Evolutionary conservation across 1,140 invertebrate genomes (phyloP).

Genomic region (Neomicropteryx cornuta): DNA sequence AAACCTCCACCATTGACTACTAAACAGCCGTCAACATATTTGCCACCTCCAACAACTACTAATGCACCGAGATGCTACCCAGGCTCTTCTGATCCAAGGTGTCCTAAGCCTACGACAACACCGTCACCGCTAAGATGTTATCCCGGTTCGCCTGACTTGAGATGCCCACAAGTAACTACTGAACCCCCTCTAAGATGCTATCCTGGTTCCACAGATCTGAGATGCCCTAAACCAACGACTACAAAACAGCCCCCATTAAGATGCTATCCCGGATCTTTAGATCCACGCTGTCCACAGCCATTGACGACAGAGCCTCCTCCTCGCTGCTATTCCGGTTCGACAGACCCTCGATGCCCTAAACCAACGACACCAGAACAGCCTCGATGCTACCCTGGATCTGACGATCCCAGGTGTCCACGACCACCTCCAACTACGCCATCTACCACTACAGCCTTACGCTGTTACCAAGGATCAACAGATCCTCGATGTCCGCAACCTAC

Average conservation of each 20-base stretch:
- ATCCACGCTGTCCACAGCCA: conserved; percentile 15
- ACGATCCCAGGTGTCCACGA: conserved; percentile 21
- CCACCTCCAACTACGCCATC: conserved; percentile 8
- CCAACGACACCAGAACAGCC: conserved; percentile 12
- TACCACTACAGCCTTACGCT: conserved; percentile 7
- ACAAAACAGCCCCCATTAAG: conserved; percentile 11
- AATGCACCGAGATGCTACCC: conserved; percentile 17
- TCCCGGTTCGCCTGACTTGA: conserved; percentile 19
- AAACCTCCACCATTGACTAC: conserved; percentile 16
- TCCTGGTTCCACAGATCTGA: conserved; percentile 22
- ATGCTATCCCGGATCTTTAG: conserved; percentile 10
- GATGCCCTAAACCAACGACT: conserved; percentile 19
- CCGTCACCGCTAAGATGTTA: conserved; percentile 17
- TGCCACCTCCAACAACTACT: conserved; percentile 13
- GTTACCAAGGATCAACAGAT: conserved; percentile 26
- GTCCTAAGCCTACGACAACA: conserved; percentile 14
- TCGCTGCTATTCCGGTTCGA: conserved; percentile 9
- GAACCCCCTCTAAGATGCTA: conserved; percentile 13
- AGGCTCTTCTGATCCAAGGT: conserved; percentile 25
- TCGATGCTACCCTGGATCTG: conserved; percentile 25
- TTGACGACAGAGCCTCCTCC: conserved; percentile 7
- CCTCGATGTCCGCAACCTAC: conserved; percentile 23
- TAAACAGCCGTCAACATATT: conserved; percentile 14
- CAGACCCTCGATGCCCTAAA: conserved; percentile 12
- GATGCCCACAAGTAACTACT: conserved; percentile 12